A percentile compares a stretch with the other conserved stretches of the same genome.
These are phyloP conservation scores for Desmodus rotundus DNA, from an alignment of 2,113 vertebrate species.

Conservation along the genomic window DNA sequence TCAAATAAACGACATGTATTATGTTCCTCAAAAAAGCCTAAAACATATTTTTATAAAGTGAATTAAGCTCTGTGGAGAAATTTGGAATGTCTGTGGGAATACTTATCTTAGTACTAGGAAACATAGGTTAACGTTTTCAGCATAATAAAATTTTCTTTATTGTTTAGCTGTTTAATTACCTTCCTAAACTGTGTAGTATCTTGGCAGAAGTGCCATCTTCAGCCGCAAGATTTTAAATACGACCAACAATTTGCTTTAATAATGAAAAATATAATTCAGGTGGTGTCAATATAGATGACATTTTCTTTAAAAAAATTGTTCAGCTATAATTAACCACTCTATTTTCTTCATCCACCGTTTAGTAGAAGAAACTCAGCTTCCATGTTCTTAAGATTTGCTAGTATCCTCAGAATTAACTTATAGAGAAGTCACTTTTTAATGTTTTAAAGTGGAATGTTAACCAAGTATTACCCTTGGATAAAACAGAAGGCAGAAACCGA, in stretches of 20 bases:
- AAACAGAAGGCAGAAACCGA: conserved; percentile 7
- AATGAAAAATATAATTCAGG: background rate
- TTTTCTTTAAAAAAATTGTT: conserved; percentile 32
- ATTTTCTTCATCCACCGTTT: background rate
- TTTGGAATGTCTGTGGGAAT: background rate
- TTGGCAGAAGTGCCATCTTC: background rate
- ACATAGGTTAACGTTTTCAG: background rate
- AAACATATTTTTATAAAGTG: background rate
- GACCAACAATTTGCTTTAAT: background rate
- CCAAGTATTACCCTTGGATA: background rate
- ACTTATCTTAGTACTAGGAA: background rate
- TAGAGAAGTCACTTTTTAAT: conserved; percentile 18
- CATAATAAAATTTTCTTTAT: background rate
- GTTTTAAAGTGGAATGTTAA: conserved; percentile 1
- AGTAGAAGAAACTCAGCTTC: background rate
- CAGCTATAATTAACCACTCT: background rate
- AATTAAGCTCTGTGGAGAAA: background rate
- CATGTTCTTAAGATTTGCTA: conserved; percentile 2
- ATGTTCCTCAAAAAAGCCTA: background rate
- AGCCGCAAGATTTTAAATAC: background rate
- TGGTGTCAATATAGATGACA: background rate
- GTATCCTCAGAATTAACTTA: conserved; percentile 14
- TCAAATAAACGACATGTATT: background rate
- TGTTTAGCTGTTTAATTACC: background rate
- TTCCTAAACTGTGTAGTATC: background rate